Base-by-base conservation (phyloP, 2,888 invertebrate species). In the Epinotia nisella region DNA sequence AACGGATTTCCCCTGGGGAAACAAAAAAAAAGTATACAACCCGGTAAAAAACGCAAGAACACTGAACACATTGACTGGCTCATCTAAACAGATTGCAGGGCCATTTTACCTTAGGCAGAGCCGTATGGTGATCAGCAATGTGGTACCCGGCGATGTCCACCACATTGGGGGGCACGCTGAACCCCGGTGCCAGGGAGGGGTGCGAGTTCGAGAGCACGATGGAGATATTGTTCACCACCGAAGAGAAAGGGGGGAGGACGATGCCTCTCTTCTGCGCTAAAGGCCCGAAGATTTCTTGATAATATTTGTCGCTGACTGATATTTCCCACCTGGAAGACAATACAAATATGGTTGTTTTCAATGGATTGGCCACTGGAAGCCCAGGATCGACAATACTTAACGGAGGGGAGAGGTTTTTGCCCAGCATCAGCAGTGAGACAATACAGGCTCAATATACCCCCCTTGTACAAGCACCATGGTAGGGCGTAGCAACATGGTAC, bases 131-230 rank as follows among this genome's bases (percentile, higher is more conserved):
- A 3, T 87, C 85, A 1, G 84, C 82, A 2, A 89, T 87, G 71
- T 90, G 90, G 59, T 84, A 90, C 0, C 90, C 90, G 1, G 82
- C 90, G 0, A 91, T 82, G 2, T 86, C 83, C 0, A 90, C 71
- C 0, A 86, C 87, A 24, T 90, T 90, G 0, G 89, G 86, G 0
- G 90, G 89, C 4, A 85, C 41, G 39, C 81, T 82, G 56, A 79
- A 76, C 0, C 86, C 80, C 0, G 81, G 76, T 0, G 81, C 79
- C 13, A 87, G 78, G 0, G 88, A 85, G 0, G 88, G 84, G 35
- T 90, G 87, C 0, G 87, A 82, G 77, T 90, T 90, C 0, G 84
- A 80, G 0, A 90, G 77, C 19, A 90, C 51, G 24, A 76, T 41
- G 45, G 77, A 70, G 15, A 75, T 56, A 62, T 77, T 65, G 61